phyloP scores from a whole-genome alignment of 2,113 vertebrate genomes.

The Corapipo altera region DNA sequence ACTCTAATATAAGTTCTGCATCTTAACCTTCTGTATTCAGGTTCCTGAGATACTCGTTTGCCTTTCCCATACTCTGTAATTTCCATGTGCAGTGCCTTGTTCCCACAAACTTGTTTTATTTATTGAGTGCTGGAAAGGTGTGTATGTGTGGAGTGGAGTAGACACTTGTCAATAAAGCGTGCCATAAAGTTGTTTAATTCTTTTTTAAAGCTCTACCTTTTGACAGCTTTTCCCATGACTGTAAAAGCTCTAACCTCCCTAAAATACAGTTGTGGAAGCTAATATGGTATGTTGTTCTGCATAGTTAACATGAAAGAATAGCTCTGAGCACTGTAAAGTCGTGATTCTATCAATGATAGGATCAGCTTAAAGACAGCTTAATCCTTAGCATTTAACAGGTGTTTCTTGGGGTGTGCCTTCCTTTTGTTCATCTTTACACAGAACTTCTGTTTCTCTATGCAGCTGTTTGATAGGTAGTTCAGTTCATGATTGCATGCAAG shows the following conservation, averaged over 20 bases:
- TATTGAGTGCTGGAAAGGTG: background rate
- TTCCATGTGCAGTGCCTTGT: background rate
- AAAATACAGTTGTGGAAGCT: background rate
- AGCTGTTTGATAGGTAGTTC: background rate
- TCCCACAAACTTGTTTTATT: background rate
- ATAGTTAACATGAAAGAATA: background rate
- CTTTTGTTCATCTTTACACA: background rate
- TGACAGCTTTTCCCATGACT: background rate
- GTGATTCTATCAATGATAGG: background rate
- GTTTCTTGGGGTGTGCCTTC: background rate
- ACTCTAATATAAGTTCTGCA: background rate
- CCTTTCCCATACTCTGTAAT: background rate
- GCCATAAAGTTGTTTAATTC: background rate
- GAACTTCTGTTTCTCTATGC: background rate
- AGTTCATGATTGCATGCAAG: background rate
- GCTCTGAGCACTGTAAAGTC: background rate
- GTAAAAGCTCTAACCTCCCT: background rate
- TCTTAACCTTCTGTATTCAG: background rate
- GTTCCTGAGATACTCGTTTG: background rate
- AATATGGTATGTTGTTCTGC: accelerated
- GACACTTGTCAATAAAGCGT: background rate
- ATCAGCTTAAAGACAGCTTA: background rate
- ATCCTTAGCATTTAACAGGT: background rate
- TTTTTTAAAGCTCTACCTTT: background rate
- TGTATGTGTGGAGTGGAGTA: background rate